These are phyloP conservation scores for Hippocampus barbouri DNA, from an alignment of 2,113 vertebrate species.

Conservation along the genomic window DNA sequence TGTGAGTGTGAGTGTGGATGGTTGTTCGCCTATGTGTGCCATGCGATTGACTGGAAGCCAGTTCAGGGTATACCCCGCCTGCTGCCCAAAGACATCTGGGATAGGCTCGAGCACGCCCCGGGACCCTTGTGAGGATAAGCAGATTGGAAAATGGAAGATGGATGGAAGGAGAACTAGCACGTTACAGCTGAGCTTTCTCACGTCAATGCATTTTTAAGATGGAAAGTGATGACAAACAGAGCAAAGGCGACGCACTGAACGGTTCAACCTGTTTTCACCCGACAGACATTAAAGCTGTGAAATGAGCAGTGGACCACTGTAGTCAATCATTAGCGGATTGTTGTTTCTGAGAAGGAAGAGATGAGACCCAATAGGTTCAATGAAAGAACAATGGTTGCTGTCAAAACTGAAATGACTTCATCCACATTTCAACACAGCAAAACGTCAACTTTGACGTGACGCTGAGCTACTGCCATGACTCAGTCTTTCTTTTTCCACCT, in stretches of 20 bases:
- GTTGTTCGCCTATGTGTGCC: no score
- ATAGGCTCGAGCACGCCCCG: no score
- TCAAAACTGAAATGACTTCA: not conserved
- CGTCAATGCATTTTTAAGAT: not conserved
- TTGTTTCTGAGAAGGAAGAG: not conserved
- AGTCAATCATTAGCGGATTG: not conserved
- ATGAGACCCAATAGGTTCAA: not conserved
- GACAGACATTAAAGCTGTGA: not conserved
- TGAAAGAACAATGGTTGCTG: not conserved
- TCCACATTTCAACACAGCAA: not conserved
- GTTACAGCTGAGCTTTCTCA: not conserved
- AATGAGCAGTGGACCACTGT: not conserved
- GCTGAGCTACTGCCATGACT: slow-evolving; percentile 37
- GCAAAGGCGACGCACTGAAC: no score
- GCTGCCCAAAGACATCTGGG: no score
- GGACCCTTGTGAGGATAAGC: no score
- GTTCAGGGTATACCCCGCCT: no score
- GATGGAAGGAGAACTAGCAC: no score
- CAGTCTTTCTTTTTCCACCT: slow-evolving; percentile 38
- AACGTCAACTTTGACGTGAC: slow-evolving; percentile 22
- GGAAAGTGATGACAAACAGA: not conserved
- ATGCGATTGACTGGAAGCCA: no score
- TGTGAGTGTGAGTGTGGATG: no score
- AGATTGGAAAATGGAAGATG: no score
- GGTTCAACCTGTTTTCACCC: no score